Conservation (phyloP, 2,888 invertebrate genomes). For the Pristionchus entomophagus region DNA sequence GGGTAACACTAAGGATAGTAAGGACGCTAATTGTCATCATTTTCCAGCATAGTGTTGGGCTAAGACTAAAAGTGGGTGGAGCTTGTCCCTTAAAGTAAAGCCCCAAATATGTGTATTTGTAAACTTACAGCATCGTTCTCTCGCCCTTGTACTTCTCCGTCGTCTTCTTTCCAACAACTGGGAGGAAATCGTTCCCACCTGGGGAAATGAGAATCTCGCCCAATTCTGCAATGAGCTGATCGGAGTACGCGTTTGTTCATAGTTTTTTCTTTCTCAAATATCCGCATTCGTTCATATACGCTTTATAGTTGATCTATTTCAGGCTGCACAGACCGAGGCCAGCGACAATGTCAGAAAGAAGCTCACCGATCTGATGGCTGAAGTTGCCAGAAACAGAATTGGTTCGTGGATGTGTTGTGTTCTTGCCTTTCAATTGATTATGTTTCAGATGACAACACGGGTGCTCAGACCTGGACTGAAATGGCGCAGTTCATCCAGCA, state of each 20-base stretch:
- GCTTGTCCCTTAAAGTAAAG: no score
- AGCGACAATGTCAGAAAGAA: constrained; percentile 82
- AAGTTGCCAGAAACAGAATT: constrained; percentile 81
- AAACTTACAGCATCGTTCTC: constrained; percentile 84
- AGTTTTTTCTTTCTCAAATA: no score
- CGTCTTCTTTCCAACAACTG: constrained; percentile 89
- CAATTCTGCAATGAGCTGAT: constrained; percentile 85
- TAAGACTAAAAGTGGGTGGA: no score
- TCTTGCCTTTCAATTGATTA: not conserved
- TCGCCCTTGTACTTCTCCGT: constrained; percentile 94
- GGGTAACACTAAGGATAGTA: no score
- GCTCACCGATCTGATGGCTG: constrained; percentile 57
- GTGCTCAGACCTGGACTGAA: constrained; percentile 81
- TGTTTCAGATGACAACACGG: constrained; percentile 66
- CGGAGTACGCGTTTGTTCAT: constrained; percentile 40
- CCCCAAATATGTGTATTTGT: no score
- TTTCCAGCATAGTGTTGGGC: no score
- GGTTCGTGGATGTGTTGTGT: constrained; percentile 71
- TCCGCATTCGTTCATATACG: no score
- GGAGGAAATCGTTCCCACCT: constrained; percentile 90
- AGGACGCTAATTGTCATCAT: no score
- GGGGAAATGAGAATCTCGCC: constrained; percentile 84
- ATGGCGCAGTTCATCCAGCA: constrained; percentile 93
- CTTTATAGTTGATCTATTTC: constrained; percentile 37
- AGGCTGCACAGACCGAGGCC: constrained; percentile 85